Evolutionary conservation across 2,888 invertebrate species (phyloP), one percentile per base, ranked within the genome.

Genomic region (Notodonta ziczac): DNA sequence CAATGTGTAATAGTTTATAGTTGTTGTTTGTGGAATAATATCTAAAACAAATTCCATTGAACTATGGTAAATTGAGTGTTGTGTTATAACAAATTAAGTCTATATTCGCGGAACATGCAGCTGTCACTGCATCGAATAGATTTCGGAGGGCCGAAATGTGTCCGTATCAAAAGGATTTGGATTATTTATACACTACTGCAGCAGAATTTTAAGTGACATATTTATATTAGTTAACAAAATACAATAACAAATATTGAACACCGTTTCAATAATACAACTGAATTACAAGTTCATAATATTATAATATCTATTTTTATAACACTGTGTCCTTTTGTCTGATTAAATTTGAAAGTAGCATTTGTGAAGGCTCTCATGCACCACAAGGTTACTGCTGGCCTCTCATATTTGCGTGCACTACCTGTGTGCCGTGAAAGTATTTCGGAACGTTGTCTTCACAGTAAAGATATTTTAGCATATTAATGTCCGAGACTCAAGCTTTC

Each of bases 391-490:
- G 83, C 83, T 84, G 81, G 80, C 80, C 77, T 77, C 76, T 81
- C 78, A 79, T 82, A 84, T 84, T 87, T 78, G 87, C 87, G 89
- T 90, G 90, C 89, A 84, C 78, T 89, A 88, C 86, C 76, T 80
- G 84, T 86, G 80, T 84, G 84, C 82, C 85, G 92, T 91, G 93
- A 93, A 93, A 93, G 93, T 93, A 89, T 91, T 91, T 91, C 75
- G 88, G 83, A 84, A 79, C 85, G 84, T 80, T 85, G 85, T 88
- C 83, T 91, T 90, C 83, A 84, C 85, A 66, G 82, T 80, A 77
- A 85, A 88, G 82, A 89, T 88, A 87, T 88, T 88, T 91, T 91
- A 88, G 87, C 89, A 93, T 92, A 91, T 87, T 89, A 89, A 91
- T 90, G 84, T 77, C 67, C 71, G 72, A 83, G 76, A 78, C 74